Evolutionary conservation across 2,113 vertebrate species (phyloP), one percentile per base, ranked within the genome.

Genomic region (Cervus canadensis): DNA sequence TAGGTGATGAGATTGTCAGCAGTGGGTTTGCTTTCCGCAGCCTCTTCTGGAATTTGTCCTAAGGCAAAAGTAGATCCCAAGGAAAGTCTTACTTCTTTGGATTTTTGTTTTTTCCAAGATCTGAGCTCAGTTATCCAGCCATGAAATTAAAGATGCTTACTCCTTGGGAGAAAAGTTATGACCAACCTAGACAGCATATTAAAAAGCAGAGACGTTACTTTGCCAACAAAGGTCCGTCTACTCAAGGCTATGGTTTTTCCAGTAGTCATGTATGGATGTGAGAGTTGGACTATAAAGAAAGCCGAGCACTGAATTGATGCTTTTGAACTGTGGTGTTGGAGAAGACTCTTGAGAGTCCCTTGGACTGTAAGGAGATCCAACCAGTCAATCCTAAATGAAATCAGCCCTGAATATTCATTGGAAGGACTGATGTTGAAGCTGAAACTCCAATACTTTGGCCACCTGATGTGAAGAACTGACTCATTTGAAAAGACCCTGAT

Each of bases 91-190:
- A 82, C 25, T 50, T 88, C 78, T 89, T 21, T 95, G 60, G 15
- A 43, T 85, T 81, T 90, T 93, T 71, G 26, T 54, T 54, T 64
- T 52, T 91, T 91, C 62, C 17, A 78, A 90, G 21, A 87, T 50
- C 11, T 17, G 45, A 84, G 52, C 17, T 79, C 43, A 94, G 40
- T 81, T 76, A 62, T 78, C 4, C 33, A 67, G 33, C 64, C 33
- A 36, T 67, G 64, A 67, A 10, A 67, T 67, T 67, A 19, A 67
- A 21, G 64, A 36, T 0, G 9, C n/a, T 36, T 36, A 21, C 17
- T 67, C 33, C 64, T 67, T 67, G 64, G 33, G n/a, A 67, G 64
- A 36, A 67, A 67, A 36, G 64, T 36, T 67, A 36, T 67, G 8
- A 36, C 64, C 64, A 67, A 36, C 8, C n/a, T 67, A 36, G 64